These are phyloP conservation scores for Artibeus jamaicensis DNA, from an alignment of 2,797 vertebrate species.

Conservation along the genomic window DNA sequence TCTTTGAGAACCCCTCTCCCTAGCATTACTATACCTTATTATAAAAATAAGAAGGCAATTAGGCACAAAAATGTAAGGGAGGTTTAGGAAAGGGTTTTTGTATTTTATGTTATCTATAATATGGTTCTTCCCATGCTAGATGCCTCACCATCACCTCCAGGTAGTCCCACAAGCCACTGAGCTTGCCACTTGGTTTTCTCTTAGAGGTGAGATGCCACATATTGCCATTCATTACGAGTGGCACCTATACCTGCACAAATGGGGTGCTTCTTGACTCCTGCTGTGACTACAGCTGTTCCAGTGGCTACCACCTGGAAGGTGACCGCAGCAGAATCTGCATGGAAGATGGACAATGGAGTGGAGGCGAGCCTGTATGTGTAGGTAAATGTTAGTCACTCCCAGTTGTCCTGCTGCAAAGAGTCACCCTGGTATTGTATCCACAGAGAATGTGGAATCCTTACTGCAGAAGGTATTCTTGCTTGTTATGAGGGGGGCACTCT, in stretches of 20 bases:
- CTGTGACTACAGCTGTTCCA: slow-evolving; percentile 91
- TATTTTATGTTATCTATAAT: not conserved
- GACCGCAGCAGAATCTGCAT: slow-evolving; percentile 90
- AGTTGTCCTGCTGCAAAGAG: not conserved
- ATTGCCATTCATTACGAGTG: slow-evolving; percentile 87
- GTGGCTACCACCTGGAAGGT: slow-evolving; percentile 91
- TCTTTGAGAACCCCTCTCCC: not conserved
- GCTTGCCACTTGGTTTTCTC: slow-evolving; percentile 60
- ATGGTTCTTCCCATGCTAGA: not conserved
- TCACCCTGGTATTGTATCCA: not conserved
- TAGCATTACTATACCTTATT: not conserved
- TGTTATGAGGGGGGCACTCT: not conserved
- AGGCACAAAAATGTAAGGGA: not conserved
- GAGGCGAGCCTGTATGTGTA: slow-evolving; percentile 91
- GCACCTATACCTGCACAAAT: slow-evolving; percentile 90
- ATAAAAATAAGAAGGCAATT: slow-evolving; percentile 14
- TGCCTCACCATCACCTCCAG: not conserved
- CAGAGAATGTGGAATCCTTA: not conserved
- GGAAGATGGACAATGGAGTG: slow-evolving; percentile 90
- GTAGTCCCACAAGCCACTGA: slow-evolving; percentile 5
- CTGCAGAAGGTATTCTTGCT: not conserved
- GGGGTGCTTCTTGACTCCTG: slow-evolving; percentile 91
- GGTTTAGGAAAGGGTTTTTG: not conserved
- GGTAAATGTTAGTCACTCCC: slow-evolving; percentile 84
- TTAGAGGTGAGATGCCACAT: slow-evolving; percentile 91